Base-by-base conservation (phyloP, 2,113 vertebrate species). In the Accipiter cooperii region DNA sequence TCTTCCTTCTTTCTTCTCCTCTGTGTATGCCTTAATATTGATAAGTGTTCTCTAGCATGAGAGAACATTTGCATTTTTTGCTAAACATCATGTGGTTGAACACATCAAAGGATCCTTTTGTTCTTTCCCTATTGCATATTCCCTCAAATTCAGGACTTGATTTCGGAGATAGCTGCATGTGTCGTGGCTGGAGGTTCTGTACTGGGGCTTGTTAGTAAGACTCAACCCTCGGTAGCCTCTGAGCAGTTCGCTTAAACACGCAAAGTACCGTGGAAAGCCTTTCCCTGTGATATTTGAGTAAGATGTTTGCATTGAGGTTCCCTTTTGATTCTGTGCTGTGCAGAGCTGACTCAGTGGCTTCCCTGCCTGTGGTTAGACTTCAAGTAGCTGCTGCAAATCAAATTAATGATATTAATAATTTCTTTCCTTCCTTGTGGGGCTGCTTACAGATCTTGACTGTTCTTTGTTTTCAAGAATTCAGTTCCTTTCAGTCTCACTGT, bases 1-100 rank as follows among this genome's bases (percentile, higher is more conserved):
- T 97, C 95, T 96, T 95, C 89, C 84, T 78, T 87, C 94, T 98
- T 98, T 98, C 97, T 98, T 97, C 97, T 98, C 90, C 96, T 89
- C 87, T 12, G 4, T 97, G 96, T 96, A 92, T 71, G 96, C 96
- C 96, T 97, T 96, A 98, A 98, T 98, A 98, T 97, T 97, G 97
- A 98, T 97, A 98, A 97, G 95, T 94, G 90, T 92, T 97, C 95
- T 87, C 80, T 38, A 54, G 93, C 92, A 54, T 40, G 84, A 86
- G 89, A 82, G 95, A 96, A 40, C 68, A 97, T 98, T 98, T 97
- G 95, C 97, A 97, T 98, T 96, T 95, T 51, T 95, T 88, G 96
- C 89, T 88, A 52, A 96, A 78, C 96, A 58, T 63, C 65, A 12
- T 31, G 84, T 82, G 96, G 91, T 52, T 52, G 80, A 87, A 74